A percentile compares a stretch with the other conserved stretches of the same genome.
Evolutionary conservation across 2,888 invertebrate genomes (phyloP).

Genomic region (Agapostemon virescens): DNA sequence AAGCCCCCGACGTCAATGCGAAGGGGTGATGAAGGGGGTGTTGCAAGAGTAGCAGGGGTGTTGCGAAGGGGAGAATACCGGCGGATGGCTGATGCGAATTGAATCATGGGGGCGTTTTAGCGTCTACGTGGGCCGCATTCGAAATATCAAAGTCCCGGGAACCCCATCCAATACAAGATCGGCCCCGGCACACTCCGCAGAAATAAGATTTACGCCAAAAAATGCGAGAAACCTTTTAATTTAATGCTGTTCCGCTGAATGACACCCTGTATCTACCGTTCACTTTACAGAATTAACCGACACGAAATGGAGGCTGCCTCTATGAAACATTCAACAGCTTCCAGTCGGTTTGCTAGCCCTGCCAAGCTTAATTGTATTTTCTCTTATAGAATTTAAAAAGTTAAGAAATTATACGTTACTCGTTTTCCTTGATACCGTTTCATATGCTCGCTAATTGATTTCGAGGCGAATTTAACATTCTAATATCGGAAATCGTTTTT

Average conservation of each 20-base stretch:
- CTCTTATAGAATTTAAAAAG: neutral
- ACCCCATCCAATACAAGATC: constrained; percentile 54
- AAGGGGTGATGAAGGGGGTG: constrained; percentile 24
- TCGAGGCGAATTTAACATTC: neutral
- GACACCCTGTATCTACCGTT: neutral
- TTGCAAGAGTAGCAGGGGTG: constrained; percentile 21
- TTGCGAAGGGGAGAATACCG: constrained; percentile 47
- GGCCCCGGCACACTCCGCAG: constrained; percentile 42
- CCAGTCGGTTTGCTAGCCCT: neutral
- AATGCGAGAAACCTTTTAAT: constrained; percentile 44
- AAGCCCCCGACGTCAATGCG: constrained; percentile 42
- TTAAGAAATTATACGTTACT: neutral
- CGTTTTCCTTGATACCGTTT: neutral
- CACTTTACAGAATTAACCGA: constrained; percentile 1
- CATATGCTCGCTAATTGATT: neutral
- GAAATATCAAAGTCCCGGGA: constrained; percentile 65
- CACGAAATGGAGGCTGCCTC: neutral
- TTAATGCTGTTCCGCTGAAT: constrained; percentile 20
- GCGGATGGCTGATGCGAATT: constrained; percentile 78
- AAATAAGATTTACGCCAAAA: constrained; percentile 55
- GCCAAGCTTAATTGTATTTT: constrained; percentile 1
- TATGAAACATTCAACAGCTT: constrained; percentile 3
- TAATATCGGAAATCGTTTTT: neutral
- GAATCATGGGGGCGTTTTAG: constrained; percentile 80
- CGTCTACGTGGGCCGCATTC: constrained; percentile 78